Conservation (phyloP, 1,140 invertebrate species). For the Bombus sylvicola region DNA sequence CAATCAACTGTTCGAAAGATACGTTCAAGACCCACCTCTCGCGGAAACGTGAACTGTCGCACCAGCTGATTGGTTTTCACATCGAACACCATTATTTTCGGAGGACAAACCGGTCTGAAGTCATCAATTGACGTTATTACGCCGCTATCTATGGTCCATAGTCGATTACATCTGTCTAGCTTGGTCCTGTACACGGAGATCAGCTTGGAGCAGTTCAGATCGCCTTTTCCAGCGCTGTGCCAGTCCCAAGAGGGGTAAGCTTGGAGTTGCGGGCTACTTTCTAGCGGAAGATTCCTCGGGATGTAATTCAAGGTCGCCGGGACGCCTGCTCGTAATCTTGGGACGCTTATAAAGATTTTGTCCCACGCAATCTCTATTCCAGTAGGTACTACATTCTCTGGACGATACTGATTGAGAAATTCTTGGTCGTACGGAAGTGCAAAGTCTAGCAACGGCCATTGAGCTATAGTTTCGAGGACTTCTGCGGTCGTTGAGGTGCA, state of each 20-base stretch:
- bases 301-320: constrained; percentile 88
- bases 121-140: constrained; percentile 89
- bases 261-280: constrained; percentile 87
- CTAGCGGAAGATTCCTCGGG: constrained; percentile 84
- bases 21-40: constrained; percentile 64
- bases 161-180: constrained; percentile 88
- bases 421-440: constrained; percentile 86
- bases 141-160: constrained; percentile 90
- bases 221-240: constrained; percentile 87
- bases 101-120: constrained; percentile 89
- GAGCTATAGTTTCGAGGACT: constrained; percentile 86
- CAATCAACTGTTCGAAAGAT: no score
- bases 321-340: constrained; percentile 88
- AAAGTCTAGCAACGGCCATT: constrained; percentile 89
- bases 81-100: constrained; percentile 91
- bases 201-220: constrained; percentile 88
- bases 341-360: constrained; percentile 88
- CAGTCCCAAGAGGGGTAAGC: constrained; percentile 92
- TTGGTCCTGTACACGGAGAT: constrained; percentile 90
- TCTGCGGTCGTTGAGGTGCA: constrained; percentile 37
- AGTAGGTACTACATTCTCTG: constrained; percentile 89
- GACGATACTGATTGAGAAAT: constrained; percentile 85
- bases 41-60: constrained; percentile 82
- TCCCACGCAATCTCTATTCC: constrained; percentile 88
- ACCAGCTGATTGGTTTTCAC: constrained; percentile 87